Evolutionary conservation across 2,888 invertebrate genomes (phyloP), one percentile per base, ranked within the genome.

Genomic region (Dorcus hopei): DNA sequence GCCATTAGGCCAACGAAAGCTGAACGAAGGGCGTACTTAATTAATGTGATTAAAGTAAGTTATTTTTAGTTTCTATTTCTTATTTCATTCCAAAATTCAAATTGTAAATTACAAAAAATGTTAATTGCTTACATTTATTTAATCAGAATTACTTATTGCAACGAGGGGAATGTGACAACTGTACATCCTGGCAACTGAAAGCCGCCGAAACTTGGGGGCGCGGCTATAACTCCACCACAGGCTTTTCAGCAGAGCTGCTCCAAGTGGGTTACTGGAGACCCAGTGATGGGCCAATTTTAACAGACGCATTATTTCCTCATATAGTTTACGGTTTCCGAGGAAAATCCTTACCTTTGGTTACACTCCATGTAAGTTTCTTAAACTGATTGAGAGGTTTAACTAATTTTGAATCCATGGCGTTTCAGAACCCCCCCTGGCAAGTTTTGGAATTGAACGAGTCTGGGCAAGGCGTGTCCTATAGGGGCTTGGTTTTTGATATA

Each of bases 401-500:
- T 33, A 33, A 33, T 33, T 33, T 33, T 33, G 1, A 33, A 33
- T 33, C 26, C 26, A 7, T 6, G 14, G 3, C 9, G 45, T 77
- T 82, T 65, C 73, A 95, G 94, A 91, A 90, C 78, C 93, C 94
- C 0, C 94, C 94, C 0, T 95, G 94, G 93, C 91, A 93, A 72
- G 87, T 90, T 39, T 73, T 92, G 2, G 81, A 81, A 50, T 76
- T 79, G 0, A 86, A 87, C 66, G 81, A 82, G 52, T 81, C 83
- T 2, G 88, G 87, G 0, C 74, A 19, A 14, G 78, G 85, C 0
- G 75, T 81, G 0, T 80, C 81, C 53, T 87, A 87, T 69, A 80
- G 82, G 1, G 94, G 94, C 1, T 80, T 94, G 43, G 83, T 90
- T 19, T 91, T 94, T 70, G 91, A 94, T 70, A 86, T 95, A 47